These are phyloP conservation scores for Zaprionus gabonicus DNA, from an alignment of 1,140 invertebrate species.

Conservation along the genomic window DNA sequence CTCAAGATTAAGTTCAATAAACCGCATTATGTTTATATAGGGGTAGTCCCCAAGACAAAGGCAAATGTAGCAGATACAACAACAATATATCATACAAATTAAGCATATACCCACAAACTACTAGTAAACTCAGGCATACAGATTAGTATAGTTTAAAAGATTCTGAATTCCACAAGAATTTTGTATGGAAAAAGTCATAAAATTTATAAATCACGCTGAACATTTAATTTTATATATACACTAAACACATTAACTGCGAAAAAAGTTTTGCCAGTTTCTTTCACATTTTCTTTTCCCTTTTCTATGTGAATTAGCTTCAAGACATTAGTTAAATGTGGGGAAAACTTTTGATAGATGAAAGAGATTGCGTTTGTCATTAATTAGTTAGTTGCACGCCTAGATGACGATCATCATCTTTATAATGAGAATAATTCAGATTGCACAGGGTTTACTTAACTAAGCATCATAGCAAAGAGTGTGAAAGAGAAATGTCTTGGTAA, in stretches of 20 bases:
- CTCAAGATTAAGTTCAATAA: constrained; percentile 72
- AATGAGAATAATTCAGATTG: background rate
- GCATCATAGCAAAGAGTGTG: background rate
- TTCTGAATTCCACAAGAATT: too few species aligned
- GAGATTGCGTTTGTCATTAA: constrained; percentile 29
- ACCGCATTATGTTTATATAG: constrained; percentile 40
- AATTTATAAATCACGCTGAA: too few species aligned
- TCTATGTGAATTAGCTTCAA: background rate
- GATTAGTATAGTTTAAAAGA: too few species aligned
- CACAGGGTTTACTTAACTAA: background rate
- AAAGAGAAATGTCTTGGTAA: too few species aligned
- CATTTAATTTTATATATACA: too few species aligned
- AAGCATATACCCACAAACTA: background rate
- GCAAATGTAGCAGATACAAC: background rate
- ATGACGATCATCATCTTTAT: constrained; percentile 16
- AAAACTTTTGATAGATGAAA: background rate
- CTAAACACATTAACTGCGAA: too few species aligned
- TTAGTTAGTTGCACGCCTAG: constrained; percentile 20
- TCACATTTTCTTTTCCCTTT: background rate
- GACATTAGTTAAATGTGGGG: background rate
- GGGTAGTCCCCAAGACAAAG: background rate
- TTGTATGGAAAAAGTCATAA: too few species aligned
- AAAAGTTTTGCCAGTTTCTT: too few species aligned
- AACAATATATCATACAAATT: background rate
- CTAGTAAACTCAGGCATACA: too few species aligned